phyloP scores from a whole-genome alignment of 92 coral and sea anemone species.

The Isaurus tuberculatus region DNA sequence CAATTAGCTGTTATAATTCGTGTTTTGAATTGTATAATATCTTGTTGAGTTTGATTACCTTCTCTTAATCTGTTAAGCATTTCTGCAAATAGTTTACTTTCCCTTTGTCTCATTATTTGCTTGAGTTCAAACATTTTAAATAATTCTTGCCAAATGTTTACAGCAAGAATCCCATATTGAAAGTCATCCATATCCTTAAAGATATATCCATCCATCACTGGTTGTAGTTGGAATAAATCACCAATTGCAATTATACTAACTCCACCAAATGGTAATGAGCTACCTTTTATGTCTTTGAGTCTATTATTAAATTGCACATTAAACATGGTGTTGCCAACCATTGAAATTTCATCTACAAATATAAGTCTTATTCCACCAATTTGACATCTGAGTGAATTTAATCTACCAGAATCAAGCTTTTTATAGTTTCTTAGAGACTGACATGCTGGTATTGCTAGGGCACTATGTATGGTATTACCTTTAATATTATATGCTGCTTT shows the following conservation, averaged over 20 bases:
- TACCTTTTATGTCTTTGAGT: slow-evolving; percentile 15
- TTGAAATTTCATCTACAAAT: slow-evolving; percentile 38
- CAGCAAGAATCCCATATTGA: slow-evolving; percentile 73
- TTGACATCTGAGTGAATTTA: slow-evolving; percentile 6
- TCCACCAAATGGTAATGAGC: neutral
- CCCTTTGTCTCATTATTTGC: slow-evolving; percentile 62
- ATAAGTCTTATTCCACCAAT: slow-evolving; percentile 1
- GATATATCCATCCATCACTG: slow-evolving; percentile 75
- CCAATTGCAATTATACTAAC: slow-evolving; percentile 63
- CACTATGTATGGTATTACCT: slow-evolving; percentile 17
- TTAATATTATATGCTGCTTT: slow-evolving; percentile 6
- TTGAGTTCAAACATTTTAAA: slow-evolving; percentile 2
- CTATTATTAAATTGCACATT: slow-evolving; percentile 63
- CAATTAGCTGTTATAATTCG: slow-evolving; percentile 25
- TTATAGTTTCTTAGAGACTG: slow-evolving; percentile 8
- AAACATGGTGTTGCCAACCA: slow-evolving; percentile 38
- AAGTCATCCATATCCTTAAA: slow-evolving; percentile 60
- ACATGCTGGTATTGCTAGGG: slow-evolving; percentile 9
- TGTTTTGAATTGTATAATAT: slow-evolving; percentile 30
- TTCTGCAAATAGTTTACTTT: slow-evolving; percentile 69
- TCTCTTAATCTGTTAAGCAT: slow-evolving; percentile 68
- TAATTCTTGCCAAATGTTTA: slow-evolving; percentile 16
- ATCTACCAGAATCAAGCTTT: slow-evolving; percentile 6
- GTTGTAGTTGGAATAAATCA: slow-evolving; percentile 26
- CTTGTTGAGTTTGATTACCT: slow-evolving; percentile 59